Evolutionary conservation across 2,888 invertebrate genomes (phyloP), one percentile per base, ranked within the genome.

Genomic region (Nomada flava): DNA sequence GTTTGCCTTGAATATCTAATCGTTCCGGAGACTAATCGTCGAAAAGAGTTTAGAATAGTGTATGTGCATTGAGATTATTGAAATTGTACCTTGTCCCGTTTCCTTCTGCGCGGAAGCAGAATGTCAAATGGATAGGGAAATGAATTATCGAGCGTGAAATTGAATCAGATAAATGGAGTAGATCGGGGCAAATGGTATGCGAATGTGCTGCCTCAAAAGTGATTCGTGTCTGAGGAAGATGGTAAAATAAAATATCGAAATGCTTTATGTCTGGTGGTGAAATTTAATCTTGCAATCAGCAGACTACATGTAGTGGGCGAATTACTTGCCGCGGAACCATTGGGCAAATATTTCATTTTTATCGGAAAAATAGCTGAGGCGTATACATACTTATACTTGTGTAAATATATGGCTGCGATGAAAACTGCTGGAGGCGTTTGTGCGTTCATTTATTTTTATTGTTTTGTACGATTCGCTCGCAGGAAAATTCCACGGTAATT

Each of bases 1-100:
- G 55, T 83, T 83, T 83, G 44, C 74, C 67, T 23, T 63, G 82
- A 82, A 74, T 83, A 82, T 83, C 83, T 83, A 83, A 83, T 82
- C 82, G 70, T 60, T 23, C 26, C 26, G 23, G 18, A 47, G 53
- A 18, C 29, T 42, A 72, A 57, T 50, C 65, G 44, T 18, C 2
- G 55, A 26, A 53, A 52, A 79, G 53, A 53, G n/a, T 64, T 44
- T 26, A 20, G 44, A 50, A 53, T 20, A 36, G n/a, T 11, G 10
- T 50, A 20, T n/a, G 7, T 59, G 26, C 26, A 59, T 47, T 60
- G 60, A 59, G 72, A 72, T 72, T 63, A 53, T 26, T 36, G 44
- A 42, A 62, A 65, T 23, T 23, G 1, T 20, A 36, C 52, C 26
- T 59, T 15, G 20, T 20, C 52, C 29, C 57, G n/a, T 44, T 20